phyloP scores from a whole-genome alignment of 2,888 invertebrate species.

The Standfussiana lucernea region DNA sequence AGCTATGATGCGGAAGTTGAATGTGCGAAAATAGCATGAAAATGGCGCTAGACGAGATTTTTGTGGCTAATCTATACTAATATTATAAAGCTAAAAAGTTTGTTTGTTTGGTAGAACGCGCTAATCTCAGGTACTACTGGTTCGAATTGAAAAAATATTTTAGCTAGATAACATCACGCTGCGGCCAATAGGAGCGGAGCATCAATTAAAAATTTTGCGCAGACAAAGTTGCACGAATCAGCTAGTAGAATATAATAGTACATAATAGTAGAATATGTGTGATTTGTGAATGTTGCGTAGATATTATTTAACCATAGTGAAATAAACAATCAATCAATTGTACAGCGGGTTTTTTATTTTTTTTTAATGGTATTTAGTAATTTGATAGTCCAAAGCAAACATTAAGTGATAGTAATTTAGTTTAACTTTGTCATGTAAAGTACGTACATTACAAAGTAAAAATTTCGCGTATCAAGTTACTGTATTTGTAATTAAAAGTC shows the following conservation, averaged over 20 bases:
- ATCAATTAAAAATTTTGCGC: too few species aligned
- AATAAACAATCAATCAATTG: neutral
- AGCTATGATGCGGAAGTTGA: slow-evolving; percentile 59
- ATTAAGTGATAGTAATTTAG: neutral
- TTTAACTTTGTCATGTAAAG: neutral
- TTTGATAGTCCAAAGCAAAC: neutral
- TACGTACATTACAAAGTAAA: neutral
- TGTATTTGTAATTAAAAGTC: neutral
- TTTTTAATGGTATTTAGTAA: neutral
- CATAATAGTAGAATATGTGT: neutral
- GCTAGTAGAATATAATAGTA: too few species aligned
- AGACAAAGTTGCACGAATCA: too few species aligned
- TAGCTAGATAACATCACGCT: too few species aligned
- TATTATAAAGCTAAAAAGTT: too few species aligned
- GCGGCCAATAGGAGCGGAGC: too few species aligned
- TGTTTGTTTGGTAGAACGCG: too few species aligned
- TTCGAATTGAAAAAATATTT: too few species aligned
- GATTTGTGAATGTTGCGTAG: neutral
- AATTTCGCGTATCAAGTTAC: neutral
- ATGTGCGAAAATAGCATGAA: slow-evolving; percentile 51
- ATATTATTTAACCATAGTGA: neutral
- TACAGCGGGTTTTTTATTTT: neutral
- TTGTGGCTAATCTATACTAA: too few species aligned
- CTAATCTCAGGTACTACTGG: too few species aligned
- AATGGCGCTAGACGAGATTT: slow-evolving; percentile 23